phyloP scores from a whole-genome alignment of 2,113 vertebrate species.

The Apodemus speciosus region DNA sequence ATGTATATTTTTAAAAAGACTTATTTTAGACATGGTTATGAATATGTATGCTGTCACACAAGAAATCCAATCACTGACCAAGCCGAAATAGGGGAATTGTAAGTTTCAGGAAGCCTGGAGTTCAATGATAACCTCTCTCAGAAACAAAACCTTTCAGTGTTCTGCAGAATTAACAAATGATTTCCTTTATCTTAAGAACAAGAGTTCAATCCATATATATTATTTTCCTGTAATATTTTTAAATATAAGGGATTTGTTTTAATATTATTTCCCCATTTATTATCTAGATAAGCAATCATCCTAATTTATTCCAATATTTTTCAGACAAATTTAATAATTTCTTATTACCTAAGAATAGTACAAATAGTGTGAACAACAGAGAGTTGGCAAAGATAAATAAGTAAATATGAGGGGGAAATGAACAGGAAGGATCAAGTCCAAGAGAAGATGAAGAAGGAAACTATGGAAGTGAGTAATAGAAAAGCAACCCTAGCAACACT shows the following conservation, averaged over 20 bases:
- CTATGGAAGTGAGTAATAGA: too few species aligned
- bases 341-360: too few species aligned
- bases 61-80: not conserved
- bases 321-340: not conserved
- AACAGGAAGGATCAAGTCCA: not conserved
- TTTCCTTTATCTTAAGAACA: not conserved
- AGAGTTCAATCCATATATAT: not conserved
- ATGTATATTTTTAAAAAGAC: not conserved
- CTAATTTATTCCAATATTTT: not conserved
- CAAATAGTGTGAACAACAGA: not conserved
- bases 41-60: not conserved
- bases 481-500: too few species aligned
- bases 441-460: not conserved
- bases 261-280: not conserved
- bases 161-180: not conserved
- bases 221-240: not conserved
- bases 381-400: not conserved
- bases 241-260: not conserved
- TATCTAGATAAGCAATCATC: not conserved
- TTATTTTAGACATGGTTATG: not conserved
- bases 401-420: not conserved
- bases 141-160: too few species aligned
- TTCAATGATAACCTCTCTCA: not conserved
- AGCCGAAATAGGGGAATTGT: not conserved
- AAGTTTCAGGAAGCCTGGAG: too few species aligned